Conservation (phyloP, 2,888 invertebrate species). For the Dione vanillae region DNA sequence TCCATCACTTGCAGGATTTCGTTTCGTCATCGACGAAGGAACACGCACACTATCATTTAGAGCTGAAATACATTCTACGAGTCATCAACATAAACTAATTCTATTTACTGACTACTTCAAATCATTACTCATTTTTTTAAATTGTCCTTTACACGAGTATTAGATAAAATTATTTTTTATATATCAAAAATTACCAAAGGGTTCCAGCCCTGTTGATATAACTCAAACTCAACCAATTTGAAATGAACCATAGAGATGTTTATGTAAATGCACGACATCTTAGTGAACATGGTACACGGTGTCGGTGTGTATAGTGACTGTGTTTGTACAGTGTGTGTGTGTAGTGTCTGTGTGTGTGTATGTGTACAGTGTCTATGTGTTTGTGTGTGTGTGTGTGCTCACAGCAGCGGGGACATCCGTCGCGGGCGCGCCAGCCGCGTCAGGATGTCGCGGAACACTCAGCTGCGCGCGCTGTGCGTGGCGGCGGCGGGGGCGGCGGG, state of each 20-base stretch:
- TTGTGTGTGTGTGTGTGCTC: not conserved
- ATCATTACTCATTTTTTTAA: not conserved
- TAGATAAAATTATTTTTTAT: not conserved
- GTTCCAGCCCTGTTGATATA: slow-evolving; percentile 6
- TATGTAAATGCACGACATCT: slow-evolving; percentile 8
- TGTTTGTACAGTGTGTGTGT: no score
- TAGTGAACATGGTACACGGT: no score
- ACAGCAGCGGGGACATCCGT: slow-evolving; percentile 11
- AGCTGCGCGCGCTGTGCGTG: slow-evolving; percentile 56
- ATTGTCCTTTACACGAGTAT: not conserved
- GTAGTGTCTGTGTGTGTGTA: no score
- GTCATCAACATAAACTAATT: not conserved
- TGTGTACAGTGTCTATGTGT: no score
- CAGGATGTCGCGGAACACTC: slow-evolving; percentile 49
- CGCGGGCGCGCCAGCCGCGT: slow-evolving; percentile 40
- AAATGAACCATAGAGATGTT: not conserved
- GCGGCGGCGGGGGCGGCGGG: slow-evolving; percentile 35
- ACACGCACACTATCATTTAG: not conserved
- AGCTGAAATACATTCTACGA: not conserved
- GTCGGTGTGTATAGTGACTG: no score
- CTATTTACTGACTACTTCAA: not conserved
- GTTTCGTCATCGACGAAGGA: slow-evolving; percentile 1
- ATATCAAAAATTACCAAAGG: not conserved
- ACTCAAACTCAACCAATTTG: not conserved
- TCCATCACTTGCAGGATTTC: slow-evolving; percentile 12